These are phyloP conservation scores for Ennomos quercinarius DNA, from an alignment of 2,888 invertebrate genomes.

Conservation along the genomic window DNA sequence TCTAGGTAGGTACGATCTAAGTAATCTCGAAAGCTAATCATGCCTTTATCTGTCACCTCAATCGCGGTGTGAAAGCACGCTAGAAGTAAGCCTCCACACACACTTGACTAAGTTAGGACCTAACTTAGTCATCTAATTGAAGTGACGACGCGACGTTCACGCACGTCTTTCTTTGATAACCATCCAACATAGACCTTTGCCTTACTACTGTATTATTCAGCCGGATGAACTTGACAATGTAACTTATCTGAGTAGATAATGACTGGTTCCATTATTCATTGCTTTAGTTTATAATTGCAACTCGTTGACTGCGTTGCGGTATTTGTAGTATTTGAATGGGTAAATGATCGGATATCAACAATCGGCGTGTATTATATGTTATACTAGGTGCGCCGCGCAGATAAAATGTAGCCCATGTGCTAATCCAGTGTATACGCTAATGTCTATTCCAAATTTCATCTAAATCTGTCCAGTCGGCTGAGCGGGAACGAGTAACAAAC, in stretches of 20 bases:
- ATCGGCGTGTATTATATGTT: too few relatives aligned
- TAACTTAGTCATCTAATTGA: conserved; percentile 7
- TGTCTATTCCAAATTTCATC: too few relatives aligned
- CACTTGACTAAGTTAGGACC: too few relatives aligned
- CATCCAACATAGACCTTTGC: conserved; percentile 8
- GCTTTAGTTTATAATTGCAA: conserved; percentile 8
- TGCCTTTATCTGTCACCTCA: conserved; percentile 35
- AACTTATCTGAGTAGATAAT: conserved; percentile 11
- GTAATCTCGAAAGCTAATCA: conserved; percentile 25
- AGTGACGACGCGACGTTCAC: conserved; percentile 31
- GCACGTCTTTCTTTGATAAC: conserved; percentile 34
- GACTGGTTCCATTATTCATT: conserved; percentile 22
- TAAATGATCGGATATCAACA: conserved; percentile 11
- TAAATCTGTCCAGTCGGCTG: too few relatives aligned
- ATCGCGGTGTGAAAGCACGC: conserved; percentile 29
- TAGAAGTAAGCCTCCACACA: background rate
- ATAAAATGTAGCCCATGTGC: too few relatives aligned
- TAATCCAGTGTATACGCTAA: too few relatives aligned
- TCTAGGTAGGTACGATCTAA: conserved; percentile 2
- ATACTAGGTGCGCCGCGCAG: too few relatives aligned
- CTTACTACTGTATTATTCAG: background rate
- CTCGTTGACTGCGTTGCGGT: conserved; percentile 5
- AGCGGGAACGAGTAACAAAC: too few relatives aligned
- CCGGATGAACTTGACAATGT: conserved; percentile 45
- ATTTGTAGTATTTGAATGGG: conserved; percentile 1